Conservation (phyloP, 2,797 vertebrate species). For the Taenioides sp. region DNA sequence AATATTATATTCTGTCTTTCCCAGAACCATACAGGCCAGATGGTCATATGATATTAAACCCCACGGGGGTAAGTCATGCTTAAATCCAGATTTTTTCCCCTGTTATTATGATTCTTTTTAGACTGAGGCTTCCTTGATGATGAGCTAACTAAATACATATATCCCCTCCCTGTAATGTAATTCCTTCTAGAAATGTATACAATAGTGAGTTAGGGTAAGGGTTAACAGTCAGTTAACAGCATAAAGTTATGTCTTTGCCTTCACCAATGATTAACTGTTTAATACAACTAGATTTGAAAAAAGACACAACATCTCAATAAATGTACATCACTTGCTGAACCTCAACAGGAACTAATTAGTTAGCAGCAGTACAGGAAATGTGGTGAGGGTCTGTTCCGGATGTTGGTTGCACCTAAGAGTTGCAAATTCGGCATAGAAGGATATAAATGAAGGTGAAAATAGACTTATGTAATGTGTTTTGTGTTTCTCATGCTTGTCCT, state of each 20-base stretch:
- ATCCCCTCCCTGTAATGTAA: background rate
- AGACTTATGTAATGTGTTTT: background rate
- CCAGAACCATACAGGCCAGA: constrained; percentile 38
- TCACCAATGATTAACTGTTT: no score
- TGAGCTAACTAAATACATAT: background rate
- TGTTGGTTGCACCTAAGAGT: constrained; percentile 53
- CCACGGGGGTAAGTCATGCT: constrained; percentile 65
- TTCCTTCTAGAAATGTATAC: background rate
- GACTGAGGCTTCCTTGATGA: background rate
- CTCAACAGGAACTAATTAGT: constrained; percentile 69
- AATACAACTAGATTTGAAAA: background rate
- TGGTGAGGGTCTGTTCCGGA: constrained; percentile 66
- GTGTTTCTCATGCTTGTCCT: background rate
- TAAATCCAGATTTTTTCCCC: constrained; percentile 27
- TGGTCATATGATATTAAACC: constrained; percentile 68
- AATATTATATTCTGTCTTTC: background rate
- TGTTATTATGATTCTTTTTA: constrained; percentile 15
- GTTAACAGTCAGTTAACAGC: no score
- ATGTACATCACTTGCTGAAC: constrained; percentile 32
- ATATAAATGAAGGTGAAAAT: constrained; percentile 1
- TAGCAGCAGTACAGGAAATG: constrained; percentile 77
- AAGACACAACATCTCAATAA: background rate
- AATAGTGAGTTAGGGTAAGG: no score
- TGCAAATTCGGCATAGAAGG: background rate
- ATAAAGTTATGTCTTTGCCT: no score